phyloP scores from a whole-genome alignment of 2,888 invertebrate genomes.

The Acanthosepion pharaonis region DNA sequence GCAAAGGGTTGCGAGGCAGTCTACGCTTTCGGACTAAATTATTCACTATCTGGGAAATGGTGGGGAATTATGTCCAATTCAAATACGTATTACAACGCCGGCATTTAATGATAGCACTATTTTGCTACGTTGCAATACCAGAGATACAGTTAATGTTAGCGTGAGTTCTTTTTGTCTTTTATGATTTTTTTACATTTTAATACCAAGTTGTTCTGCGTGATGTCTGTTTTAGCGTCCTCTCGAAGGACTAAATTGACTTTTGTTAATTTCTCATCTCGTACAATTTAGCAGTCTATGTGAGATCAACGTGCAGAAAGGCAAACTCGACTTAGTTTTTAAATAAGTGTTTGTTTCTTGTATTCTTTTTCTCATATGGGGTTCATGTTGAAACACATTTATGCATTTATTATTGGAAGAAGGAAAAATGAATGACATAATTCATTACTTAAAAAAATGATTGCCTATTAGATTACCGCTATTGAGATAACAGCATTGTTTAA shows the following conservation, averaged over 20 bases:
- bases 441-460: too few relatives aligned
- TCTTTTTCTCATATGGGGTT: too few relatives aligned
- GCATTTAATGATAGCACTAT: not conserved
- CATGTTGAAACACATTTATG: too few relatives aligned
- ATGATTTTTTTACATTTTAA: not conserved
- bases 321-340: too few relatives aligned
- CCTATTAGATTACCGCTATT: too few relatives aligned
- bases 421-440: too few relatives aligned
- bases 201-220: not conserved
- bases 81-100: not conserved
- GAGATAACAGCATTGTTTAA: too few relatives aligned
- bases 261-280: not conserved
- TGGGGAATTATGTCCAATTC: not conserved
- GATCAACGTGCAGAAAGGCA: too few relatives aligned
- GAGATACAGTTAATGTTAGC: not conserved
- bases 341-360: too few relatives aligned
- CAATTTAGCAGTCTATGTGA: too few relatives aligned
- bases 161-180: not conserved
- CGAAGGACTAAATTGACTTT: not conserved
- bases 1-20: not conserved
- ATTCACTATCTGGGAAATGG: not conserved
- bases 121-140: not conserved
- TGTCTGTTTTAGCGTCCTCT: not conserved
- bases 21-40: not conserved
- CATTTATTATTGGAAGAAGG: too few relatives aligned